Conservation (phyloP, 2,888 invertebrate species). For the Drosophila nigritarsus region DNA sequence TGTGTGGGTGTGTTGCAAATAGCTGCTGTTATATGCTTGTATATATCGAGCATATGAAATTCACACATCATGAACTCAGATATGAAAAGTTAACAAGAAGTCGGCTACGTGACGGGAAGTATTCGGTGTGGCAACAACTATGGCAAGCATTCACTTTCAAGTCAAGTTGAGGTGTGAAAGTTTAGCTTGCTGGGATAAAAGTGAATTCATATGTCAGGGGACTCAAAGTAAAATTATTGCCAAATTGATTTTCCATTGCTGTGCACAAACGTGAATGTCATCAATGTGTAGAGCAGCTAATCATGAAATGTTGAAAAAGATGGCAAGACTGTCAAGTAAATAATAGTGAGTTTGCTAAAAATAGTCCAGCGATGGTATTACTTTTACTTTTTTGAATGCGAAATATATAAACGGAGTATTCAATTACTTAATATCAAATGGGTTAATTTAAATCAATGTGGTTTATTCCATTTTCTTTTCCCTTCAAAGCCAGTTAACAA, state of each 20-base stretch:
- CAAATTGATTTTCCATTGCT: constrained; percentile 47
- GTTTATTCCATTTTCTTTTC: neutral
- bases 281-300: constrained; percentile 27
- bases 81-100: constrained; percentile 75
- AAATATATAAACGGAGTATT: neutral
- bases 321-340: neutral
- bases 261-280: constrained; percentile 21
- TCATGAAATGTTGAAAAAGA: constrained; percentile 8
- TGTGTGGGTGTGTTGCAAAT: constrained; percentile 21
- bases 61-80: constrained; percentile 63
- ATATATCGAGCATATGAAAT: constrained; percentile 55
- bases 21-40: constrained; percentile 42
- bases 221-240: constrained; percentile 27
- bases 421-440: neutral
- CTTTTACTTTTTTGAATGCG: neutral
- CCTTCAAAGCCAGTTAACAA: neutral
- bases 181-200: constrained; percentile 21
- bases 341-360: neutral
- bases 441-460: neutral
- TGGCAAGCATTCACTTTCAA: constrained; percentile 45
- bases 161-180: constrained; percentile 49
- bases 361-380: neutral
- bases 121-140: constrained; percentile 46
- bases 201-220: constrained; percentile 22
- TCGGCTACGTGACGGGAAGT: constrained; percentile 60